A percentile compares a stretch with the other conserved stretches of the same genome.
Evolutionary conservation across 2,113 vertebrate species (phyloP).

Genomic region (Crocuta crocuta): DNA sequence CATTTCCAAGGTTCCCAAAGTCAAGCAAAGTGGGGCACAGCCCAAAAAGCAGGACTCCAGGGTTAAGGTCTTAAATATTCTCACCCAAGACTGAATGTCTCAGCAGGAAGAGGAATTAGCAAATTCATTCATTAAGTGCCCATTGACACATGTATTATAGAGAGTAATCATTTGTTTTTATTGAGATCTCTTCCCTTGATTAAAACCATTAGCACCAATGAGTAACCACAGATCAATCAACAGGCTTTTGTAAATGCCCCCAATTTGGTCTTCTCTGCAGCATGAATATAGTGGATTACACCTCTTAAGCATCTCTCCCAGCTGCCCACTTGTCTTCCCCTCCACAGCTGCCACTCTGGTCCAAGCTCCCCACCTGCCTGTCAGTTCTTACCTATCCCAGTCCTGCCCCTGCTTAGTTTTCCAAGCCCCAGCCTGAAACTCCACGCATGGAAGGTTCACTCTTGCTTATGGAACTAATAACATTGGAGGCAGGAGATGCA

Average conservation of each 20-base stretch:
- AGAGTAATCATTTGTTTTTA: conserved; percentile 79
- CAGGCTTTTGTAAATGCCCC: conserved; percentile 53
- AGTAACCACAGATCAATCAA: conserved; percentile 70
- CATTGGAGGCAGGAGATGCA: background rate
- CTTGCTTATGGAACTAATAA: background rate
- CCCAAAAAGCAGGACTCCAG: background rate
- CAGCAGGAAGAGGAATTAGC: conserved; percentile 45
- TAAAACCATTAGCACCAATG: conserved; percentile 72
- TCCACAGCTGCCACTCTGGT: background rate
- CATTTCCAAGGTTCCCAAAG: background rate
- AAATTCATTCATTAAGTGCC: conserved; percentile 66
- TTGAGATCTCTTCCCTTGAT: conserved; percentile 76
- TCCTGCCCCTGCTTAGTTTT: accelerated
- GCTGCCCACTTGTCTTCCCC: background rate
- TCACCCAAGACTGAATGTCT: conserved; percentile 25
- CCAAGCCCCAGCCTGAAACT: background rate
- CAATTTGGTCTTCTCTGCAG: background rate
- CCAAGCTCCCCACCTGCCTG: background rate
- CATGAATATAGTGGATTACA: background rate
- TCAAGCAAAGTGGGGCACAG: background rate
- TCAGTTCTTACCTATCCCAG: background rate
- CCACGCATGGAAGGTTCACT: background rate
- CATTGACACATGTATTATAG: conserved; percentile 74
- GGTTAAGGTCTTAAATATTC: background rate
- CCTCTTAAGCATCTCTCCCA: background rate